Evolutionary conservation across 2,113 vertebrate species (phyloP), one percentile per base, ranked within the genome.

Genomic region (Leiothrix lutea): DNA sequence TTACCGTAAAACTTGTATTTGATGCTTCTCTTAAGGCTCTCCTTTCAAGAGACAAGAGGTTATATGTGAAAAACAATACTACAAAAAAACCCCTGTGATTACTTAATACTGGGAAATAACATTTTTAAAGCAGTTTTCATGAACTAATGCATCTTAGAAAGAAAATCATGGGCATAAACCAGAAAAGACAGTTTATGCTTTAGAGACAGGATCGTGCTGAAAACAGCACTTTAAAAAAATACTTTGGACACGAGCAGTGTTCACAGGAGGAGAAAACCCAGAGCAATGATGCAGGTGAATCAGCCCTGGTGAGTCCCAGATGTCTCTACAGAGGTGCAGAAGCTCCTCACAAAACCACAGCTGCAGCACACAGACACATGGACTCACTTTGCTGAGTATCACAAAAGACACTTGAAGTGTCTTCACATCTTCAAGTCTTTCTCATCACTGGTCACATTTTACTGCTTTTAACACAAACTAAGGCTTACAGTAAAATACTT

Each of bases 231-330:
- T n/a, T 4, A 38, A 38, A 60, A 35, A 6, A 31, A 7, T 1
- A 54, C 20, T 66, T 57, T 12, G 45, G 15, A 47, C 9, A 24
- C 0, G 0, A 48, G 3, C 1, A 69, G 9, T 3, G 2, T 29
- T 40, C 25, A 65, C 5, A 31, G 14, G 19, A 73, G 19, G 12
- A 60, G 26, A 78, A 62, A 25, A 53, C 15, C 21, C 25, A 8
- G 17, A 11, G 20, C 0, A n/a, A 12, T 9, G 33, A 40, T 8
- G 42, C 31, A 74, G 23, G 15, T 25, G 19, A 51, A 40, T 16
- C 5, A 67, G 50, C 20, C 6, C 25, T 19, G 23, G 12, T 36
- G 14, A 50, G 17, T 14, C 47, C 47, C 23, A 48, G n/a, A 8
- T 10, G 8, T 8, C 47, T 14, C 56, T 33, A 18, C 16, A 74